A percentile compares a stretch with the other conserved stretches of the same genome.
phyloP scores from a whole-genome alignment of 2,113 vertebrate genomes.

The Daubentonia madagascariensis region DNA sequence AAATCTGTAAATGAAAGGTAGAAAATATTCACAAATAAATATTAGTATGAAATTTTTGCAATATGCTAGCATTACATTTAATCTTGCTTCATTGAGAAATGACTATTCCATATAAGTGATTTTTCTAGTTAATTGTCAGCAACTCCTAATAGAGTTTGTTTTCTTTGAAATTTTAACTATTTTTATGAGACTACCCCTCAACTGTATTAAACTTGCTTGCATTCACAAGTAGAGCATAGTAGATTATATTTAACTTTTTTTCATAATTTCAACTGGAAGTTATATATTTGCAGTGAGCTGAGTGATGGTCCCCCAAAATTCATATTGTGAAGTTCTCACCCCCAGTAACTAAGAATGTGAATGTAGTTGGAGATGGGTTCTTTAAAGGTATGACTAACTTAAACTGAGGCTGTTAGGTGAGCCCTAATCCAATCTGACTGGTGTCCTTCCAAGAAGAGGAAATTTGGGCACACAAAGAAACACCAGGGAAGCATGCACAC shows the following conservation, averaged over 20 bases:
- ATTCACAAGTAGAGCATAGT: neutral
- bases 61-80: constrained; percentile 8
- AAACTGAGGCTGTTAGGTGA: neutral
- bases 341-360: neutral
- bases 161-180: constrained; percentile 52
- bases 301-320: neutral
- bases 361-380: neutral
- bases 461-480: neutral
- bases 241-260: constrained; percentile 15
- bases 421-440: neutral
- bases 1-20: constrained; percentile 67
- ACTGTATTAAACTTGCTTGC: neutral
- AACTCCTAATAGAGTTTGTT: constrained; percentile 10
- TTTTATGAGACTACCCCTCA: neutral
- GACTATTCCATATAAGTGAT: neutral
- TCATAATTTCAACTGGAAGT: neutral
- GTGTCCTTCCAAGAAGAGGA: neutral
- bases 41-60: constrained; percentile 43
- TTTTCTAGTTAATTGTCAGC: constrained; percentile 48
- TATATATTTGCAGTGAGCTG: neutral
- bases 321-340: neutral
- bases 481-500: neutral
- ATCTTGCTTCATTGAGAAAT: constrained; percentile 9
- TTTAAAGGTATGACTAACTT: neutral
- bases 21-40: constrained; percentile 50